Base-by-base conservation (phyloP, 2,113 vertebrate species). In the Hassar affinis region DNA sequence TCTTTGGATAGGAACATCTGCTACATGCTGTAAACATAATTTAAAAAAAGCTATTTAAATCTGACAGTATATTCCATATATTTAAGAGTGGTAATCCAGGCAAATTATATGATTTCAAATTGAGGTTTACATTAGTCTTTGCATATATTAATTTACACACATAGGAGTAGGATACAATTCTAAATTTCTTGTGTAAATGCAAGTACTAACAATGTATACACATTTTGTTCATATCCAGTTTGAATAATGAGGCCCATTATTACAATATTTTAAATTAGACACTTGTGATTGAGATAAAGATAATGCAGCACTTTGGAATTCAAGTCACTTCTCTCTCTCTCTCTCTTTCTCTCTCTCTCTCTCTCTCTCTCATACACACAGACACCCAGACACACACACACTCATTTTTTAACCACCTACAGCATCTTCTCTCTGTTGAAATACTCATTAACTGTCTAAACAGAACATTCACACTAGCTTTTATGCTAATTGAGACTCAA, bases 241-340 rank as follows among this genome's bases (percentile, higher is more conserved):
- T 61, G n/a, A 30, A n/a, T 27, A 27, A 27, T 61, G n/a, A 61
- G n/a, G 12, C 6, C 30, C 30, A 38, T 69, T 49, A 18, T 74
- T 74, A 51, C 22, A 51, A 54, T 18, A 30, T 79, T 78, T 72
- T 72, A 15, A 82, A 25, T 20, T 38, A n/a, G 35, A 27, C 17
- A 52, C 7, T 52, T 64, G 85, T 79, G 66, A 27, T 15, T 30
- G 30, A 69, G 1, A 22, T 82, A 30, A 30, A 38, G 20, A 85
- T 85, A 62, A 81, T 80, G 54, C 54, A 84, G 66, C 82, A 84
- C 38, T 25, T 38, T 69, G 47, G 42, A 56, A 79, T 86, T 84
- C 72, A n/a, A 77, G 69, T 66, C 72, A 64, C 38, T 75, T n/a
- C 18, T 66, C 71, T 80, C 77, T 66, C 64, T 66, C 64, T 68